These are phyloP conservation scores for Cryptomyrus ogoouensis DNA, from an alignment of 2,113 vertebrate species.

Conservation along the genomic window DNA sequence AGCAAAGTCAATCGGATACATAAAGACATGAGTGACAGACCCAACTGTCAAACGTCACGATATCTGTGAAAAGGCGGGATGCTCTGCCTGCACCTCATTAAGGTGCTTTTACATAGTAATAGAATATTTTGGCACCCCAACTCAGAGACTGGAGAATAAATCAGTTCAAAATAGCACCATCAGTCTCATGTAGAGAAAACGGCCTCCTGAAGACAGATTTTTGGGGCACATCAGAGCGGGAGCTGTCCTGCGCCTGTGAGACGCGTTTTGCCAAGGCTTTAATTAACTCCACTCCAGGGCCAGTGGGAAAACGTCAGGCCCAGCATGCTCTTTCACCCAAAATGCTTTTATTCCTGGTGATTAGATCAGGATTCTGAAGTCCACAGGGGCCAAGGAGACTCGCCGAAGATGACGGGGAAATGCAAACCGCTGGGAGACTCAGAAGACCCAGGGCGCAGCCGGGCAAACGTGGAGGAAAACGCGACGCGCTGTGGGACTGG, in stretches of 20 bases:
- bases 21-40: not conserved
- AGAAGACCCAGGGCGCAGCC: not conserved
- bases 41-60: not conserved
- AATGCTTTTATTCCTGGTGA: slow-evolving; percentile 24
- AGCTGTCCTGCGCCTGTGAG: not conserved
- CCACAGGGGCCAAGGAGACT: not conserved
- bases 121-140: not conserved
- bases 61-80: not conserved
- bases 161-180: not conserved
- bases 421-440: no score
- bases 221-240: not conserved
- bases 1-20: not conserved
- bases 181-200: not conserved
- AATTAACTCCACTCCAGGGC: slow-evolving; percentile 18
- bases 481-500: not conserved
- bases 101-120: not conserved
- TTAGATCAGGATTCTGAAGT: slow-evolving; percentile 20
- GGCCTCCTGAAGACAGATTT: not conserved
- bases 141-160: slow-evolving; percentile 4
- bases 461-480: not conserved
- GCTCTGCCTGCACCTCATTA: not conserved
- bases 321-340: slow-evolving; percentile 20
- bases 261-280: slow-evolving; percentile 8
- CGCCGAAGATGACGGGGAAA: not conserved
- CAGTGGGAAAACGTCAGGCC: slow-evolving; percentile 20